Percentiles rank a stretch among this genome's conserved stretches.
phyloP scores from a whole-genome alignment of 2,113 vertebrate genomes.

The Lepidothrix coronata region DNA sequence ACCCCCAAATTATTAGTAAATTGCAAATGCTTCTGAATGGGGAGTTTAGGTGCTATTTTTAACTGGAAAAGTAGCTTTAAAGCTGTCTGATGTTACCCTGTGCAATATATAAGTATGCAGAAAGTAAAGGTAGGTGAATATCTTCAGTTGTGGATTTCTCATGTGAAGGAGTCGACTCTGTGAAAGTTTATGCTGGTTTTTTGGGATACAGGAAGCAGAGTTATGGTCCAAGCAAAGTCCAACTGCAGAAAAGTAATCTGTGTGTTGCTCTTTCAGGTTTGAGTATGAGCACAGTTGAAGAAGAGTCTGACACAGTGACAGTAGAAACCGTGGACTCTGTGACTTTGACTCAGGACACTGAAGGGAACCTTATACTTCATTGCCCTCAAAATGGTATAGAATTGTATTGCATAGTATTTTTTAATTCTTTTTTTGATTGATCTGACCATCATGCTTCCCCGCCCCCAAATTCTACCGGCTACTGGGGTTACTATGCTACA shows the following conservation, averaged over 20 bases:
- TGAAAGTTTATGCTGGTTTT: background rate
- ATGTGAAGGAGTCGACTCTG: background rate
- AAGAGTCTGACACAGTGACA: constrained; percentile 84
- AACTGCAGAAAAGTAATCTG: background rate
- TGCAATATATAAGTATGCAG: background rate
- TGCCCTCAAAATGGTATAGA: constrained; percentile 86
- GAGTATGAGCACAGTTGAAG: constrained; percentile 92
- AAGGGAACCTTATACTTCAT: constrained; percentile 93
- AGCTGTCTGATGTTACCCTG: background rate
- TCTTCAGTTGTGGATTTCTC: background rate
- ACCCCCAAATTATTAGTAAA: no score
- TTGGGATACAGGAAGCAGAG: background rate
- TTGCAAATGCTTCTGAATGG: background rate
- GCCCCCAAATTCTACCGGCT: background rate
- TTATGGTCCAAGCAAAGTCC: background rate
- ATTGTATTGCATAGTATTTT: background rate
- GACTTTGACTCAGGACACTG: constrained; percentile 90
- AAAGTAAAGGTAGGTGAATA: background rate
- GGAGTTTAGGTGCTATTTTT: background rate
- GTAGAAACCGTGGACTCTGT: constrained; percentile 89
- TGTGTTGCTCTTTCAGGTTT: constrained; percentile 71
- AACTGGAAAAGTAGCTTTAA: background rate
- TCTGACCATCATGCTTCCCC: background rate
- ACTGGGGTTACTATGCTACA: background rate
- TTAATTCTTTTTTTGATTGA: background rate